Percentiles rank a stretch among this genome's conserved stretches.
Conservation (phyloP, 1,140 invertebrate genomes). For the Hypothenemus hampei region DNA sequence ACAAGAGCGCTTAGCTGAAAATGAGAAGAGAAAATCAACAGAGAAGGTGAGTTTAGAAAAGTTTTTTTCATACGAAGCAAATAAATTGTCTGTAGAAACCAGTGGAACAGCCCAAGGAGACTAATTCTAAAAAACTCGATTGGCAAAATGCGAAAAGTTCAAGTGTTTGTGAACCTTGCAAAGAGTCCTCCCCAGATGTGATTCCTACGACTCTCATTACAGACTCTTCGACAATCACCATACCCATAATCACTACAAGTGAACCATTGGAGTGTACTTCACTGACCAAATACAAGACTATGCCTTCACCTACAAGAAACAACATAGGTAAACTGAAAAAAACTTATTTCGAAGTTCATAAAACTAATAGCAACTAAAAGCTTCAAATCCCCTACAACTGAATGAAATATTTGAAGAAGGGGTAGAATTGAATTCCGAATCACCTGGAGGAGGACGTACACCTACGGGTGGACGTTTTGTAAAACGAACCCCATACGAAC, state of each 20-base stretch:
- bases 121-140: not conserved
- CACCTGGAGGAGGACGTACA: no score
- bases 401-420: conserved; percentile 72
- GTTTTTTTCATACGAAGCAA: not conserved
- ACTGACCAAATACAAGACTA: conserved; percentile 53
- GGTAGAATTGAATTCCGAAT: conserved; percentile 44
- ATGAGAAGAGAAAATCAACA: conserved; percentile 37
- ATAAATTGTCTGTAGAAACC: not conserved
- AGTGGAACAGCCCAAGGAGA: not conserved
- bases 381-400: conserved; percentile 53
- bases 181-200: conserved; percentile 26
- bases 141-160: conserved; percentile 23
- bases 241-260: conserved; percentile 51
- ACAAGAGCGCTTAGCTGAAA: conserved; percentile 48
- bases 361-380: no score
- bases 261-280: conserved; percentile 41
- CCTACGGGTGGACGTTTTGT: conserved; percentile 33
- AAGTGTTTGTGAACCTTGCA: conserved; percentile 23
- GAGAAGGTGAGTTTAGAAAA: conserved; percentile 18
- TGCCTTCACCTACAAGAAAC: conserved; percentile 49
- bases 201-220: conserved; percentile 50
- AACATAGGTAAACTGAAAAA: conserved; percentile 30
- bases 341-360: no score
- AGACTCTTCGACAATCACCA: conserved; percentile 54
- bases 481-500: conserved; percentile 51